Evolutionary conservation across 2,113 vertebrate genomes (phyloP), one percentile per base, ranked within the genome.

Genomic region (Etheostoma spectabile): DNA sequence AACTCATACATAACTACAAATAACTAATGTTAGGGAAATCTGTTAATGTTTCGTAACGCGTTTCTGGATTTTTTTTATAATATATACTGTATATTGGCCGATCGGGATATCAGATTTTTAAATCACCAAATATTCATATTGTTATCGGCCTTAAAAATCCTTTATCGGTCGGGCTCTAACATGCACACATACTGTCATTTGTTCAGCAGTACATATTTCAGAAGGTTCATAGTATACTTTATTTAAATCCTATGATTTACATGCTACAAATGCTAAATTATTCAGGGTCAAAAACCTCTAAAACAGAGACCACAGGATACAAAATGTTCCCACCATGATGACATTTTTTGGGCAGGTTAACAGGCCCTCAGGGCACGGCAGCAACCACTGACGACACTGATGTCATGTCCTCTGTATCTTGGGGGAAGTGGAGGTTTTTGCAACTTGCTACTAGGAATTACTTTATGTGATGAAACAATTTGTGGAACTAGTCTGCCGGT

Each of bases 261-360:
- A 18, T 18, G 21, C 16, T 2, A 42, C 19, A 38, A 38, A 24
- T n/a, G 10, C 13, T 16, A 4, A 35, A 33, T 10, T 19, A 19
- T 48, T 48, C 8, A 22, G 53, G 8, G 35, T 48, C 5, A 38
- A 18, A 35, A 22, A 7, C 5, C 45, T n/a, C 2, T 19, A 14
- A 49, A 49, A 46, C 11, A 27, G n/a, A 45, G n/a, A 8, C n/a
- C 16, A 14, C 1, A 48, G 24, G 70, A 73, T 27, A 49, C 24
- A 51, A 16, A 33, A 35, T 24, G 46, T 61, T 11, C 30, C 30
- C 45, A 52, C 14, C 46, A 22, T 62, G 46, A 38, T 62, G 71
- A 51, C 42, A 30, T n/a, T 33, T 21, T 48, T 8, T 72, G 69
- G 16, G 60, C 48, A 55, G 49, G 57, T 55, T 22, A 73, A 65